Percentiles rank a stretch among this genome's conserved stretches.
phyloP scores from a whole-genome alignment of 2,888 invertebrate genomes.

The Drosophila helvetica region DNA sequence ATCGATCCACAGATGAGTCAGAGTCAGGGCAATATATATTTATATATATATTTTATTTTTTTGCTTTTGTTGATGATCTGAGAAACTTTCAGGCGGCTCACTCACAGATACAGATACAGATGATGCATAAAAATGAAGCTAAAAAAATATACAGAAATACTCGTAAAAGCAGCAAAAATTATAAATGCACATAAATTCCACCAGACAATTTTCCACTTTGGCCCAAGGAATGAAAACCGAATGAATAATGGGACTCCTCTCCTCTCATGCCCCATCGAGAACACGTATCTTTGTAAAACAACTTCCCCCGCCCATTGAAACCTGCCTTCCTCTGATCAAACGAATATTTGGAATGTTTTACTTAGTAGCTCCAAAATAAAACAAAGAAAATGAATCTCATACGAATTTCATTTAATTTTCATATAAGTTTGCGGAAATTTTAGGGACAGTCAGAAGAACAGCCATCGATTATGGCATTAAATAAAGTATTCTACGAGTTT shows the following conservation, averaged over 20 bases:
- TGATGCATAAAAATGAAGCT: background rate
- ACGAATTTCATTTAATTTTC: constrained; percentile 27
- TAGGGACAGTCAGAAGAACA: too few relatives aligned
- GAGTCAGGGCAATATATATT: background rate
- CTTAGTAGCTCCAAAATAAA: constrained; percentile 15
- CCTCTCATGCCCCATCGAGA: constrained; percentile 38
- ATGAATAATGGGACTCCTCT: constrained; percentile 45
- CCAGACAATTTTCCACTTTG: constrained; percentile 43
- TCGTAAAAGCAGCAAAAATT: constrained; percentile 31
- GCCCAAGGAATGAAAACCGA: constrained; percentile 31
- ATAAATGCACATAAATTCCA: constrained; percentile 47
- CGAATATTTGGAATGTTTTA: constrained; percentile 32
- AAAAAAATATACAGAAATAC: constrained; percentile 11
- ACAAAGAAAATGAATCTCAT: constrained; percentile 17
- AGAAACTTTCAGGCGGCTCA: constrained; percentile 1
- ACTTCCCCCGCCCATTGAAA: background rate
- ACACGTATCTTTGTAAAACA: constrained; percentile 26
- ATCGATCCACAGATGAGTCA: constrained; percentile 17
- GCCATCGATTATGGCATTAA: too few relatives aligned
- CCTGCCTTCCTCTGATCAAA: constrained; percentile 30
- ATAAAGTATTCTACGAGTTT: too few relatives aligned
- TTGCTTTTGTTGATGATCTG: constrained; percentile 11
- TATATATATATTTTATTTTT: background rate
- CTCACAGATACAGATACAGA: background rate
- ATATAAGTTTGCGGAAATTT: constrained; percentile 8